phyloP scores from a whole-genome alignment of 2,113 vertebrate genomes.

The Phyllostomus hastatus region DNA sequence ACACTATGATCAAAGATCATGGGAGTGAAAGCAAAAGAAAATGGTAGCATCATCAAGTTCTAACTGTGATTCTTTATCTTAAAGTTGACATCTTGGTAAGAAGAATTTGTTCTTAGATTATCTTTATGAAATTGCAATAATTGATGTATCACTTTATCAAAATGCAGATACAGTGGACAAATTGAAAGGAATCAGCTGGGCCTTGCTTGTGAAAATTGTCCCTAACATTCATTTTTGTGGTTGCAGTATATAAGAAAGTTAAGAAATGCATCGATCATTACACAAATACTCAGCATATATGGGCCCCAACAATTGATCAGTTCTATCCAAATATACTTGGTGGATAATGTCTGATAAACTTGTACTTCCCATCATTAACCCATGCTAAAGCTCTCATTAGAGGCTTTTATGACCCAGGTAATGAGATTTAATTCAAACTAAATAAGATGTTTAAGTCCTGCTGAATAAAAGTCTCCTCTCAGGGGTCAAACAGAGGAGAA shows the following conservation, averaged over 20 bases:
- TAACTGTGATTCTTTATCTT: slow-evolving; percentile 20
- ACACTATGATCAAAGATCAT: slow-evolving; percentile 28
- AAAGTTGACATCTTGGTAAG: slow-evolving; percentile 22
- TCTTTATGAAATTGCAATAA: background rate
- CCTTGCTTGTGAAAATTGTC: background rate
- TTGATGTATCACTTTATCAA: background rate
- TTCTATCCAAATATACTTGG: background rate
- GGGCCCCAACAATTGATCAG: background rate
- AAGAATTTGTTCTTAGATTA: slow-evolving; percentile 37
- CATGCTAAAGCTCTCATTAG: background rate
- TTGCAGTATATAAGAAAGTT: background rate
- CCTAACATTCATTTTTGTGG: background rate
- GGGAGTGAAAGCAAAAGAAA: slow-evolving; percentile 7
- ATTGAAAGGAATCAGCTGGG: background rate
- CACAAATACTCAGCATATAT: background rate
- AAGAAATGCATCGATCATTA: background rate
- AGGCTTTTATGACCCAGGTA: background rate
- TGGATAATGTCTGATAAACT: background rate
- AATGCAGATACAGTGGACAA: background rate
- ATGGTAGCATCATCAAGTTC: background rate
- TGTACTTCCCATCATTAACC: background rate
- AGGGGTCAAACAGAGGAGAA: background rate
- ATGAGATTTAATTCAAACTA: slow-evolving; percentile 24
- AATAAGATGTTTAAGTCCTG: background rate
- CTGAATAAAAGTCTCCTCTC: background rate